These are phyloP conservation scores for Paedocypris sp. DNA, from an alignment of 2,113 vertebrate species.

Conservation along the genomic window DNA sequence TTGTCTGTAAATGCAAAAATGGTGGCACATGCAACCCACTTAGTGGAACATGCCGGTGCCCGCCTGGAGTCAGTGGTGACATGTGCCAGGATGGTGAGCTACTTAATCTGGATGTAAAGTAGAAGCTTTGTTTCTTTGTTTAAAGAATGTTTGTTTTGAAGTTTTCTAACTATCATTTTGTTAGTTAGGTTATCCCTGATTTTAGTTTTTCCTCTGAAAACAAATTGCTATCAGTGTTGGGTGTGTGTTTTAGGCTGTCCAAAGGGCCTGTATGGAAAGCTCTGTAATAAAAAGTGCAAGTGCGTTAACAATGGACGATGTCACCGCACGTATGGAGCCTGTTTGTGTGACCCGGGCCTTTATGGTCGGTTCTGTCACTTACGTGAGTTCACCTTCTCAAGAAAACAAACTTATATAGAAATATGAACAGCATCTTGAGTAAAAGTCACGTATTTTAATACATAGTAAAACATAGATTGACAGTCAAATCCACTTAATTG, in stretches of 20 bases:
- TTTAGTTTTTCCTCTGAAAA: background rate
- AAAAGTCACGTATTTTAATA: no score
- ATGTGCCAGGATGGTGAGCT: conserved; percentile 81
- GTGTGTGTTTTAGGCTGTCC: conserved; percentile 72
- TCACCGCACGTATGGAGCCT: conserved; percentile 84
- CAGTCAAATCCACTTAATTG: no score
- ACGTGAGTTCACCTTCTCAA: conserved; percentile 66
- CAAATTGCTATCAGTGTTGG: background rate
- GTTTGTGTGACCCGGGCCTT: conserved; percentile 82
- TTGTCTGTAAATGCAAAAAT: conserved; percentile 74
- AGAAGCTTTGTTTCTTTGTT: background rate
- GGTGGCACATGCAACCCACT: conserved; percentile 72
- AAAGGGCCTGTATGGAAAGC: conserved; percentile 84
- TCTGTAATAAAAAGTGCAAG: conserved; percentile 86
- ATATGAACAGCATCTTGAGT: no score
- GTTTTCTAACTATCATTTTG: background rate
- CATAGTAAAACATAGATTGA: no score
- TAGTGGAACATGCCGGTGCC: conserved; percentile 77
- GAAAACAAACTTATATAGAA: no score
- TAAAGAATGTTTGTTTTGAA: background rate
- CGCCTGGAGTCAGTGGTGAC: conserved; percentile 72
- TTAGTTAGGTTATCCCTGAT: background rate
- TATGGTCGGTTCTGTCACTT: conserved; percentile 91
- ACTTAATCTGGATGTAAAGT: background rate
- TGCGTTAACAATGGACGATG: conserved; percentile 86